Conservation (phyloP, 30 jellyfish, hydroid and myxozoan species). For the Mastigias papua region DNA sequence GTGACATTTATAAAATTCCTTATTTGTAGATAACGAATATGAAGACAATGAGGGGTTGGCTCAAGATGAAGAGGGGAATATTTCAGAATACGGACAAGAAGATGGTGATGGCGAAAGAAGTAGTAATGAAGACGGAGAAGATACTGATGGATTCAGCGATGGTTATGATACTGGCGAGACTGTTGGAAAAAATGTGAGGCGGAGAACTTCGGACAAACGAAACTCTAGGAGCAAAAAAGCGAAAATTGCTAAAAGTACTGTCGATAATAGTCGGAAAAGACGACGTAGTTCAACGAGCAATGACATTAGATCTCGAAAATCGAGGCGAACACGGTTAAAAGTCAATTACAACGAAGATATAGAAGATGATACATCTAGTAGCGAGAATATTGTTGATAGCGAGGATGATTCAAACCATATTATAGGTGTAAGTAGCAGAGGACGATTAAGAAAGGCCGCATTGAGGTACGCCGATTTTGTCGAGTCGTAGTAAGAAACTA, state of each 20-base stretch:
- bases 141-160: constrained; percentile 13
- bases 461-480: constrained; percentile 83
- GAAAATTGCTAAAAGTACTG: neutral
- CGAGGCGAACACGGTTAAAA: constrained; percentile 65
- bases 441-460: constrained; percentile 96
- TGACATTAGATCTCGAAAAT: constrained; percentile 43
- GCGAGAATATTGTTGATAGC: constrained; percentile 29
- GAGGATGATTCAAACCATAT: constrained; percentile 38
- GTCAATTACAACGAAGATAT: constrained; percentile 62
- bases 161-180: constrained; percentile 9
- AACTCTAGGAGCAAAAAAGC: neutral
- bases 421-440: constrained; percentile 92
- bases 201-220: constrained; percentile 9
- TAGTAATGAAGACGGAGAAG: constrained; percentile 5
- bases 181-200: neutral
- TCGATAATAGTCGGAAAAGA: constrained; percentile 39
- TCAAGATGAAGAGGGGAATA: constrained; percentile 31
- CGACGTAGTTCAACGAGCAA: constrained; percentile 24
- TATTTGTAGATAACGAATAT: constrained; percentile 38
- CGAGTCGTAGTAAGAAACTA: constrained; percentile 26
- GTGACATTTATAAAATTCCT: too few species aligned
- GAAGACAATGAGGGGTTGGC: constrained; percentile 16
- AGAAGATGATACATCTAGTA: constrained; percentile 50
- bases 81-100: constrained; percentile 22
- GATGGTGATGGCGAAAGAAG: constrained; percentile 23